Conservation (phyloP, 1,140 invertebrate genomes). For the Linepithema humile region DNA sequence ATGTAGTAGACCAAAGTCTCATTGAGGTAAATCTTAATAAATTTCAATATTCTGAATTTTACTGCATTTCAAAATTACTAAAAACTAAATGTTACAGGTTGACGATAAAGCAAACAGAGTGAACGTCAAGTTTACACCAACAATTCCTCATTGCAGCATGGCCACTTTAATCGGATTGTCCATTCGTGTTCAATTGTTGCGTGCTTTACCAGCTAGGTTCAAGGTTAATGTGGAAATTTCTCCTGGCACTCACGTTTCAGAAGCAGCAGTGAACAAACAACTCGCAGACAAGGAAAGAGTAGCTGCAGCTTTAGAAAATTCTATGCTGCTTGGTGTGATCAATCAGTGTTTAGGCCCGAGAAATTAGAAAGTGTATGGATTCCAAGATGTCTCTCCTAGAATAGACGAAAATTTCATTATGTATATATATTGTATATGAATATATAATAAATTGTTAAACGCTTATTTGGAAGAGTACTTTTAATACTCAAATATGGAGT, state of each 20-base stretch:
- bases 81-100: constrained; percentile 82
- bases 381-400: background rate
- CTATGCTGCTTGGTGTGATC: constrained; percentile 95
- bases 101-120: constrained; percentile 90
- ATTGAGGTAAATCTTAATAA: constrained; percentile 86
- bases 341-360: constrained; percentile 90
- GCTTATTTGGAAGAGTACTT: too few species aligned
- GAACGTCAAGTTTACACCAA: constrained; percentile 96
- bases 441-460: too few species aligned
- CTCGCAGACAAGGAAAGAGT: constrained; percentile 99
- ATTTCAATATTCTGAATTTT: background rate
- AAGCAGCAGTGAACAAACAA: constrained; percentile 98
- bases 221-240: constrained; percentile 96
- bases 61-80: background rate
- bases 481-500: too few species aligned
- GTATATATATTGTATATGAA: too few species aligned
- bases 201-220: constrained; percentile 93
- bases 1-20: constrained; percentile 95
- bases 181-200: constrained; percentile 94
- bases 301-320: constrained; percentile 98
- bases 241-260: constrained; percentile 96
- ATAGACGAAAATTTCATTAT: background rate
- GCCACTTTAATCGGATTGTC: constrained; percentile 97
- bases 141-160: constrained; percentile 99
- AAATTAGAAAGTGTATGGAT: background rate